phyloP scores from a whole-genome alignment of 2,797 vertebrate genomes.

The Macrochelys suwanniensis region DNA sequence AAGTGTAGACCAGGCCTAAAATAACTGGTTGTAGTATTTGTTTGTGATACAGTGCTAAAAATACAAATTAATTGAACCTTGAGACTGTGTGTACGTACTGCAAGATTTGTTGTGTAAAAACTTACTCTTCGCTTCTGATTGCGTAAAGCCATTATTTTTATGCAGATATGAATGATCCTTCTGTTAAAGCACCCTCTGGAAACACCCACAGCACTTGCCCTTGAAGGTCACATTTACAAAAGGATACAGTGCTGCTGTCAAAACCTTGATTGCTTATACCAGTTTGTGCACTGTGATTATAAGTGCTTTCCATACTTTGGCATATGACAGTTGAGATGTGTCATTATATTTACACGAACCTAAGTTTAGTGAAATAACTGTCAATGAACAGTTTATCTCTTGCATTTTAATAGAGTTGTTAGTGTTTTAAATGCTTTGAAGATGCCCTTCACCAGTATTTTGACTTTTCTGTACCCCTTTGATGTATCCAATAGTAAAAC shows the following conservation, averaged over 20 bases:
- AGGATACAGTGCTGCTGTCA: neutral
- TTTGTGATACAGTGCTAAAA: neutral
- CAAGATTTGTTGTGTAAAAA: neutral
- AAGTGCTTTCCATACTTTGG: neutral
- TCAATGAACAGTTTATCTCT: neutral
- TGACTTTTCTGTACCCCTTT: neutral
- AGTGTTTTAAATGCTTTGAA: neutral
- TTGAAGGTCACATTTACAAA: neutral
- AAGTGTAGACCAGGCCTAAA: neutral
- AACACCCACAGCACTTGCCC: neutral
- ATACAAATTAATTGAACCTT: neutral
- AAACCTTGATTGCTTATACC: neutral
- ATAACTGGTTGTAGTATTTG: neutral
- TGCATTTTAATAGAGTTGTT: neutral
- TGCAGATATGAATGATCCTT: neutral
- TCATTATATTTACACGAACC: neutral
- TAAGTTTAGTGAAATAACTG: neutral
- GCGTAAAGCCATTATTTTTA: neutral
- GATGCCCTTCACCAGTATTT: neutral
- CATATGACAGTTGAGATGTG: neutral
- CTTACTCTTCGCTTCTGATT: neutral
- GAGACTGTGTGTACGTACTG: neutral
- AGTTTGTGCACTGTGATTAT: neutral
- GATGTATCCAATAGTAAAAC: neutral
- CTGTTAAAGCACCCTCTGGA: neutral